phyloP scores from a whole-genome alignment of 1,140 invertebrate genomes.

The Magallana ariakensis region DNA sequence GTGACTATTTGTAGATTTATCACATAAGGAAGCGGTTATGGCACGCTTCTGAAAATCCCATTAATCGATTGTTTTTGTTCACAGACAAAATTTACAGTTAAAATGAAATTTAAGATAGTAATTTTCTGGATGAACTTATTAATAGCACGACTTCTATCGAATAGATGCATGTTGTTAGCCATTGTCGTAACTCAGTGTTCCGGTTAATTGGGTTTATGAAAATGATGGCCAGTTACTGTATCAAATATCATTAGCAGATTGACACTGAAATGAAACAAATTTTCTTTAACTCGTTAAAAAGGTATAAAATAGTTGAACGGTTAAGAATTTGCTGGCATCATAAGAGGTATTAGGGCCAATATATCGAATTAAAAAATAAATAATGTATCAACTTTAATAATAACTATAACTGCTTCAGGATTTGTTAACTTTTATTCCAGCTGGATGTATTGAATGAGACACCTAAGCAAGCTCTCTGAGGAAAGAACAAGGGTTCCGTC shows the following conservation, averaged over 20 bases:
- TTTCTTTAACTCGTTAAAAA: too few species aligned
- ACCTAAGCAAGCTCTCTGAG: too few species aligned
- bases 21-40: slow-evolving; percentile 14
- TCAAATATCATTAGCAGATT: neutral
- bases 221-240: neutral
- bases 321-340: too few species aligned
- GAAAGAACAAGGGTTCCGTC: too few species aligned
- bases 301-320: too few species aligned
- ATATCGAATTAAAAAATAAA: too few species aligned
- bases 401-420: too few species aligned
- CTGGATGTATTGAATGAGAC: too few species aligned
- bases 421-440: too few species aligned
- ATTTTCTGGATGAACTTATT: slow-evolving; percentile 10
- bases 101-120: slow-evolving; percentile 29
- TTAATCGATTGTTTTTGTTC: slow-evolving; percentile 31
- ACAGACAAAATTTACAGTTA: slow-evolving; percentile 16
- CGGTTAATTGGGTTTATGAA: slow-evolving; percentile 8
- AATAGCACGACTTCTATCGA: neutral
- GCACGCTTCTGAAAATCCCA: slow-evolving; percentile 23
- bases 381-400: too few species aligned
- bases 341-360: too few species aligned
- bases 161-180: neutral
- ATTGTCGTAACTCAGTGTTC: neutral
- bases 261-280: too few species aligned
- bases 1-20: slow-evolving; percentile 35